Evolutionary conservation across 2,113 vertebrate genomes (phyloP), one percentile per base, ranked within the genome.

Genomic region (Malurus melanocephalus): DNA sequence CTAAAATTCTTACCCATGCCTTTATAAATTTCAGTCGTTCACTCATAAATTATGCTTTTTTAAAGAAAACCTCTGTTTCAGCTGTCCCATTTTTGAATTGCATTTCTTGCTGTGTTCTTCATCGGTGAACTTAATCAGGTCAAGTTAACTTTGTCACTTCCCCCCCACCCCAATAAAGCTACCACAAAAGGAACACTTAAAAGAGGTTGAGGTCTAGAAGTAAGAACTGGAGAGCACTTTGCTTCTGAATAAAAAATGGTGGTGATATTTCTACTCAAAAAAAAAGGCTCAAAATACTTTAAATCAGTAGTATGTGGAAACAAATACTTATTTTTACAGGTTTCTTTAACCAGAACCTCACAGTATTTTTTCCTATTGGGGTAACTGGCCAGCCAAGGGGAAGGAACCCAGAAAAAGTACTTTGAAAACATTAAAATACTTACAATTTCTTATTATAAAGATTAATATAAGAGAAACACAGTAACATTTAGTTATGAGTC

Each of bases 141-240:
- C 56, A 85, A 51, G 65, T 85, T 71, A 71, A 71, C 45, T 92
- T 93, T 82, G 64, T 59, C 52, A 85, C 38, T 71, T 42, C 26
- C 11, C 28, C 55, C 17, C 16, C 8, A 38, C 28, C 38, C 10
- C 12, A 55, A 16, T 51, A 30, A 79, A 88, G 42, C 42, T 85
- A 48, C 80, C 51, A 86, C 71, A 45, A 72, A 94, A 94, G 80
- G 60, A 89, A 53, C 55, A 67, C 22, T 35, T 72, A 52, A 24
- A 90, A 90, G n/a, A 83, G 77, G 8, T 68, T 79, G 61, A 71
- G 62, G 46, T 59, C 27, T 87, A 45, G 78, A 27, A 85, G 24
- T 81, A 52, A 82, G 65, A 79, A 85, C 73, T 18, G 8, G 40
- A 73, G 71, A 96, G 85, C 91, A 94, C 74, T 84, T 95, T 74